Percentiles rank a stretch among this genome's conserved stretches.
Evolutionary conservation across 2,888 invertebrate genomes (phyloP).

Genomic region (Polymixis flavicincta): DNA sequence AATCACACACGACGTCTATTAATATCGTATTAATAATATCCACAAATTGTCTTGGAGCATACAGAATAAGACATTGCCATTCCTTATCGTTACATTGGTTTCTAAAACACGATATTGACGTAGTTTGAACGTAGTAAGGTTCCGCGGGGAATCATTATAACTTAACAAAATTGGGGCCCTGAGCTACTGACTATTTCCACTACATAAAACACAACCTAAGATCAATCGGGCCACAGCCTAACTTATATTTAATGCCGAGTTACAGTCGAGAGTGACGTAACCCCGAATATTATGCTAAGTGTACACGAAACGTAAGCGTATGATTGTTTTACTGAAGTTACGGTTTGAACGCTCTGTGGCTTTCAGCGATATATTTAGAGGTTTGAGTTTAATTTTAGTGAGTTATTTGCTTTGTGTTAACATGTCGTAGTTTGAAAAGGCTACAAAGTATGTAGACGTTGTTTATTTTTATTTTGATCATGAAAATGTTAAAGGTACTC

Average conservation of each 20-base stretch:
- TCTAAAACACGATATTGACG: too few relatives aligned
- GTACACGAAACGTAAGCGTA: constrained; percentile 44
- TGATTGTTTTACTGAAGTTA: constrained; percentile 50
- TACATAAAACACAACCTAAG: background rate
- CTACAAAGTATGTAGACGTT: background rate
- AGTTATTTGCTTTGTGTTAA: constrained; percentile 31
- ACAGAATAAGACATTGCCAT: too few relatives aligned
- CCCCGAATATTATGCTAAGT: constrained; percentile 42
- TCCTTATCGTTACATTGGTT: too few relatives aligned
- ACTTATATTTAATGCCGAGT: constrained; percentile 75
- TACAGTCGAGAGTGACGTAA: constrained; percentile 43
- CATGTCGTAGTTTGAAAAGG: constrained; percentile 6
- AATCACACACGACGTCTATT: too few relatives aligned
- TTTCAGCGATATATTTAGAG: constrained; percentile 34
- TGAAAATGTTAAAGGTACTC: background rate
- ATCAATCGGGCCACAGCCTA: constrained; percentile 27
- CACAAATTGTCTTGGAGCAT: too few relatives aligned
- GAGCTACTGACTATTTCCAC: background rate
- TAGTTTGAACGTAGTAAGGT: too few relatives aligned
- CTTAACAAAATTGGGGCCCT: too few relatives aligned
- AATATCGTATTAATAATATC: too few relatives aligned
- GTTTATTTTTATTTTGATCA: background rate
- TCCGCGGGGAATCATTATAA: too few relatives aligned
- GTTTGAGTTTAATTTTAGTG: constrained; percentile 29
- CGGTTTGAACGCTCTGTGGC: constrained; percentile 43